A percentile compares a stretch with the other conserved stretches of the same genome.
Evolutionary conservation across 2,888 invertebrate species (phyloP).

Genomic region (Cephus pulcher): DNA sequence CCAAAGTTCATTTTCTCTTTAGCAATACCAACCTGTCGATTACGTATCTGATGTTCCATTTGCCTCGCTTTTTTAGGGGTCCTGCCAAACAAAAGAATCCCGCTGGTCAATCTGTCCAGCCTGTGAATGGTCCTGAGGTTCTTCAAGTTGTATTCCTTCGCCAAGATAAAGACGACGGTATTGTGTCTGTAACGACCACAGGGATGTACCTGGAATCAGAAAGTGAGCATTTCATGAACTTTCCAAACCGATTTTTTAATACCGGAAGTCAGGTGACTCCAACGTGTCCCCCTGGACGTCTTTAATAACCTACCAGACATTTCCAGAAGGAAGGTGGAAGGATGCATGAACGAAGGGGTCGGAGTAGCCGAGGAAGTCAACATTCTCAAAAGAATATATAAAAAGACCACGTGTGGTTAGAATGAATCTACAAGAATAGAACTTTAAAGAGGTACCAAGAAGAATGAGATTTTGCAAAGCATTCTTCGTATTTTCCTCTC

Average conservation of each 20-base stretch:
- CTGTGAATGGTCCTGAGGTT: conserved; percentile 95
- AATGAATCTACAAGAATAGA: background rate
- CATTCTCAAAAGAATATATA: background rate
- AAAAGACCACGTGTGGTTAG: background rate
- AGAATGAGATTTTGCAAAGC: background rate
- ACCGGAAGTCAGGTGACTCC: background rate
- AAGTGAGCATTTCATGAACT: background rate
- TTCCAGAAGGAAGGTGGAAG: background rate
- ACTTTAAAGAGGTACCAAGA: background rate
- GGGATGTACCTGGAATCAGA: conserved; percentile 86
- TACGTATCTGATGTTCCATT: conserved; percentile 95
- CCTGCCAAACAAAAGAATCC: conserved; percentile 91
- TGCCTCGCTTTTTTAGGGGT: conserved; percentile 93
- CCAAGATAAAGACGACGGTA: conserved; percentile 95
- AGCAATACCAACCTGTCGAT: conserved; percentile 72
- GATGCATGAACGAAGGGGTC: background rate
- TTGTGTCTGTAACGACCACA: conserved; percentile 98
- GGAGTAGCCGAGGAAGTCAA: background rate
- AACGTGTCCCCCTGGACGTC: background rate
- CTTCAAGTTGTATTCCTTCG: conserved; percentile 94
- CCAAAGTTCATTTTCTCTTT: background rate
- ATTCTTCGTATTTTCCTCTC: background rate
- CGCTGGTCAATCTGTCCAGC: conserved; percentile 96
- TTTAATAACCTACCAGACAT: background rate
- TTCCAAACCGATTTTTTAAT: background rate